Evolutionary conservation across 1,140 invertebrate genomes (phyloP).

Genomic region (Periplaneta americana): DNA sequence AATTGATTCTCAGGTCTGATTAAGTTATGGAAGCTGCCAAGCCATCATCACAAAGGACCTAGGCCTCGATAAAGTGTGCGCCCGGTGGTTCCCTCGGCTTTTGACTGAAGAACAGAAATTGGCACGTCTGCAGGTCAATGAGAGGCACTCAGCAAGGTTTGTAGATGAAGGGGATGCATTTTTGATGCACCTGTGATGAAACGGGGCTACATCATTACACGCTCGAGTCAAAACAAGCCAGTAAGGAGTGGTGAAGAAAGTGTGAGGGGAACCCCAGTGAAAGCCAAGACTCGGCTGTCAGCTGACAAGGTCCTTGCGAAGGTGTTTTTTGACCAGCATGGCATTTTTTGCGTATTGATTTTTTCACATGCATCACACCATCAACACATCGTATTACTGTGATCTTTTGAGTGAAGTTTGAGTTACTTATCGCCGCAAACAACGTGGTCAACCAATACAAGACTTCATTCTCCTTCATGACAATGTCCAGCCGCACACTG

Average conservation of each 20-base stretch:
- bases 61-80: constrained; percentile 5
- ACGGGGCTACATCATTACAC: constrained; percentile 1
- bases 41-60: background rate
- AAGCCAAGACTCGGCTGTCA: constrained; percentile 23
- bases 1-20: background rate
- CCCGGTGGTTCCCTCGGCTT: constrained; percentile 1
- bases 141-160: background rate
- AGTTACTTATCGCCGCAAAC: constrained; percentile 1
- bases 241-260: constrained; percentile 6
- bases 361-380: background rate
- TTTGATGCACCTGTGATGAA: constrained; percentile 3
- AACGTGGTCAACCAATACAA: background rate
- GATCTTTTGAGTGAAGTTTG: background rate
- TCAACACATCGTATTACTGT: background rate
- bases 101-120: background rate
- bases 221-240: background rate
- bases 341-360: constrained; percentile 23
- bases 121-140: background rate
- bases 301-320: constrained; percentile 26
- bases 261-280: constrained; percentile 20
- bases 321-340: constrained; percentile 28
- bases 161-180: background rate
- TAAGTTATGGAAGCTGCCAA: constrained; percentile 5
- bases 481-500: background rate
- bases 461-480: background rate